phyloP scores from a whole-genome alignment of 92 coral and sea anemone species.

The Bergia sp. region DNA sequence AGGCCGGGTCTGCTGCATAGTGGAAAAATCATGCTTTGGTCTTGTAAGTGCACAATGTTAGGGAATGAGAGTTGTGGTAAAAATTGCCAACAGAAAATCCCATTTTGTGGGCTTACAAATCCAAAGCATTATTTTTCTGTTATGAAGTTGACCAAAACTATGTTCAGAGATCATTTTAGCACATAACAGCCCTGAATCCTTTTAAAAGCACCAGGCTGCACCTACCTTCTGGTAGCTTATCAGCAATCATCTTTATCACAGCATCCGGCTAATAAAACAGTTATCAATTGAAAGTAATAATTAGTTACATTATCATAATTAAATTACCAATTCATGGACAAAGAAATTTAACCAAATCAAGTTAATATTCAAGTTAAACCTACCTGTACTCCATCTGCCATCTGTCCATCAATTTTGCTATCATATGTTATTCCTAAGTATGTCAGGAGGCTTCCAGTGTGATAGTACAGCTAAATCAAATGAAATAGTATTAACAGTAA shows the following conservation, averaged over 20 bases:
- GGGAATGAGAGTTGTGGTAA: too few relatives aligned
- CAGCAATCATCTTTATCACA: constrained; percentile 47
- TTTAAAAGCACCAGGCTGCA: too few relatives aligned
- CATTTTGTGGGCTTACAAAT: too few relatives aligned
- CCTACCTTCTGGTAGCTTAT: constrained; percentile 36
- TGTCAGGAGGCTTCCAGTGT: constrained; percentile 91
- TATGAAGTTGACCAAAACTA: too few relatives aligned
- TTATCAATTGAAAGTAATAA: neutral
- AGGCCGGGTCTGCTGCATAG: too few relatives aligned
- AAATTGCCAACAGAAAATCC: too few relatives aligned
- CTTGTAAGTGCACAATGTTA: too few relatives aligned
- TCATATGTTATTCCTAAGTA: constrained; percentile 86
- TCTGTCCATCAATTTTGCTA: constrained; percentile 65
- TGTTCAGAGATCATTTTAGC: too few relatives aligned
- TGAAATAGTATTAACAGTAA: too few relatives aligned
- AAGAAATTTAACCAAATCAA: neutral
- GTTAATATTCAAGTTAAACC: neutral
- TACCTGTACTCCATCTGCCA: constrained; percentile 87
- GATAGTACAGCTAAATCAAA: constrained; percentile 75
- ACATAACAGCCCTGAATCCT: too few relatives aligned
- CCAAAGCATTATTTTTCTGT: too few relatives aligned
- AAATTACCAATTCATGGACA: neutral
- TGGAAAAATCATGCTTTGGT: too few relatives aligned
- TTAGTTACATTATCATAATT: neutral
- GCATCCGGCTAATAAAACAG: constrained; percentile 38